Conservation (phyloP, 2,797 vertebrate genomes). For the Petrocephalus sullivani region DNA sequence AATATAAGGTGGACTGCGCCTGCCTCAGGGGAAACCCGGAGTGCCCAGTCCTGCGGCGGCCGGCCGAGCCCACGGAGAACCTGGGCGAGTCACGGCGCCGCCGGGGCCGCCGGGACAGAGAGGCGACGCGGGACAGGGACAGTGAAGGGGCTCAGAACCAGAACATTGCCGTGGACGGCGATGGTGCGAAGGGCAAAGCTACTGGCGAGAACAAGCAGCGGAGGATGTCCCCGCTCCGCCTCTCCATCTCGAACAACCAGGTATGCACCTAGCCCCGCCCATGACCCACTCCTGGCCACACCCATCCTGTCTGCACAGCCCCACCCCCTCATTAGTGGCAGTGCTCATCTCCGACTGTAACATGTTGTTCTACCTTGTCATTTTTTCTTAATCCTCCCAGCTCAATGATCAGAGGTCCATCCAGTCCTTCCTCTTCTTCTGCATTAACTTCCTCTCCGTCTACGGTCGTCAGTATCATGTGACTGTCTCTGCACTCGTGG, state of each 20-base stretch:
- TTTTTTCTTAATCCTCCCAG: not conserved
- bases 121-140: constrained; percentile 65
- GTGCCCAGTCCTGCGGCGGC: constrained; percentile 89
- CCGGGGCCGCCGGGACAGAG: constrained; percentile 86
- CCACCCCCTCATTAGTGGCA: not conserved
- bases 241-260: constrained; percentile 95
- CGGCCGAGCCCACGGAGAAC: constrained; percentile 87
- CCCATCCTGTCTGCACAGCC: not conserved
- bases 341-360: not conserved
- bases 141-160: constrained; percentile 82
- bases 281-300: not conserved
- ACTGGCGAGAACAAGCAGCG: constrained; percentile 78
- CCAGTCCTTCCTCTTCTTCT: not conserved
- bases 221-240: constrained; percentile 90
- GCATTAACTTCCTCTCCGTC: not conserved
- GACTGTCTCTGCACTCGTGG: not conserved
- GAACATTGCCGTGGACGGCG: constrained; percentile 82
- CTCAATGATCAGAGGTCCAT: not conserved
- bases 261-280: constrained; percentile 43
- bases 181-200: constrained; percentile 76
- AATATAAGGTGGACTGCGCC: constrained; percentile 98
- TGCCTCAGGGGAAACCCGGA: constrained; percentile 92
- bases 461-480: not conserved
- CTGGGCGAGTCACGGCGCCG: constrained; percentile 79
- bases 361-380: not conserved